Conservation (phyloP, 2,888 invertebrate genomes). For the Conomelus anceps region DNA sequence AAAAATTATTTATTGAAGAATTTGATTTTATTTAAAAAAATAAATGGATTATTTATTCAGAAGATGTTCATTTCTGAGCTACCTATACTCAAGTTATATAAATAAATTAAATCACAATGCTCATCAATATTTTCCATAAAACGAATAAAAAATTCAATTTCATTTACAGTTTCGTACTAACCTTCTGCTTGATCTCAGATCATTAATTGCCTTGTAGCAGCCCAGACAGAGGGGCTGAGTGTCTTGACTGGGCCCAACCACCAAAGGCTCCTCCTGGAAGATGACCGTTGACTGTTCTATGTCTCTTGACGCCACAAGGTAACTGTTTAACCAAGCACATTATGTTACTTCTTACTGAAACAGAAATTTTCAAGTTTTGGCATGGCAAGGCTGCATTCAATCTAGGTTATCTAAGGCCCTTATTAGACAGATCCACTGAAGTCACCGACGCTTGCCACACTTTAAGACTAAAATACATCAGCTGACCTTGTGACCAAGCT, state of each 20-base stretch:
- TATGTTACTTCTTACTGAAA: not conserved
- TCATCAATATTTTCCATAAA: not conserved
- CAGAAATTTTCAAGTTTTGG: not conserved
- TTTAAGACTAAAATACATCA: too few relatives aligned
- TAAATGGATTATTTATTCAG: too few relatives aligned
- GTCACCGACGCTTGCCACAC: too few relatives aligned
- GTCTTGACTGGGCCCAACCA: constrained; percentile 37
- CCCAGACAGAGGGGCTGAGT: constrained; percentile 36
- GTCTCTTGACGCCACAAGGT: constrained; percentile 36
- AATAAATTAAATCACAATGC: too few relatives aligned
- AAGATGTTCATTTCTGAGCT: too few relatives aligned
- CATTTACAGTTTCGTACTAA: not conserved
- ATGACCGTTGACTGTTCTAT: constrained; percentile 35
- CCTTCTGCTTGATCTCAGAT: constrained; percentile 13
- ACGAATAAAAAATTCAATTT: not conserved
- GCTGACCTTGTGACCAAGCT: too few relatives aligned
- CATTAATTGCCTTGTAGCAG: constrained; percentile 32
- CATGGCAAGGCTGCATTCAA: too few relatives aligned
- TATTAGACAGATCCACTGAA: too few relatives aligned
- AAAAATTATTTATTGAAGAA: too few relatives aligned
- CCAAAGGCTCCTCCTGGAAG: constrained; percentile 37
- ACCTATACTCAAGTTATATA: not conserved
- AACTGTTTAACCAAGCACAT: constrained; percentile 30
- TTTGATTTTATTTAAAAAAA: too few relatives aligned
- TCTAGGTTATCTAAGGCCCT: too few relatives aligned